These are phyloP conservation scores for Gisinianus flammeolus DNA, from an alignment of 2,888 invertebrate species.

Conservation along the genomic window DNA sequence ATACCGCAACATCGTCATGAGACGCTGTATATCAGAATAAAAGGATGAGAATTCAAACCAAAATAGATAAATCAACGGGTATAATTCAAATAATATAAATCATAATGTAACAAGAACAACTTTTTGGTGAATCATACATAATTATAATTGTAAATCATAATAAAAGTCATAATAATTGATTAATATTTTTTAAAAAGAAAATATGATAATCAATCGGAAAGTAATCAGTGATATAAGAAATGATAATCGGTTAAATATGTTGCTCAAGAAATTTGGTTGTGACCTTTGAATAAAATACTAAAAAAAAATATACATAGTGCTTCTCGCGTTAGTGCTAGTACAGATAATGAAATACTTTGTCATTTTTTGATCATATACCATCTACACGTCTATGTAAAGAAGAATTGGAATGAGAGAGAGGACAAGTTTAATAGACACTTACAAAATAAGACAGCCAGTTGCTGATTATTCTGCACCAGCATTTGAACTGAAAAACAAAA, in stretches of 20 bases:
- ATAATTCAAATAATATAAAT: too few species aligned
- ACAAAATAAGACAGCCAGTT: conserved; percentile 90
- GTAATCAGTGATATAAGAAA: background rate
- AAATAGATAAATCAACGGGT: too few species aligned
- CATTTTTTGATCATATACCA: background rate
- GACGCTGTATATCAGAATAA: conserved; percentile 52
- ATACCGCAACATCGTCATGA: conserved; percentile 62
- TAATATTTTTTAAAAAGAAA: background rate
- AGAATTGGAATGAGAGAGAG: too few species aligned
- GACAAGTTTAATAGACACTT: conserved; percentile 62
- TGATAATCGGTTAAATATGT: background rate
- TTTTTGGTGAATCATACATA: background rate
- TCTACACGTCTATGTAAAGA: too few species aligned
- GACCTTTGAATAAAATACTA: background rate
- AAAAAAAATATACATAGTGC: background rate
- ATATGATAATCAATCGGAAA: background rate
- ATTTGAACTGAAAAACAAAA: too few species aligned
- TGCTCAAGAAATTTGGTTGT: background rate
- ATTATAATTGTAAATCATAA: background rate
- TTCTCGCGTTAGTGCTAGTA: background rate
- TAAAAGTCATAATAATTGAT: background rate
- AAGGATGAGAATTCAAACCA: conserved; percentile 23
- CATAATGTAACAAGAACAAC: background rate
- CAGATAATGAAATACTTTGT: background rate
- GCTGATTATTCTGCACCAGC: conserved; percentile 85